phyloP scores from a whole-genome alignment of 1,140 invertebrate species.

The Aphaenogaster rudis region DNA sequence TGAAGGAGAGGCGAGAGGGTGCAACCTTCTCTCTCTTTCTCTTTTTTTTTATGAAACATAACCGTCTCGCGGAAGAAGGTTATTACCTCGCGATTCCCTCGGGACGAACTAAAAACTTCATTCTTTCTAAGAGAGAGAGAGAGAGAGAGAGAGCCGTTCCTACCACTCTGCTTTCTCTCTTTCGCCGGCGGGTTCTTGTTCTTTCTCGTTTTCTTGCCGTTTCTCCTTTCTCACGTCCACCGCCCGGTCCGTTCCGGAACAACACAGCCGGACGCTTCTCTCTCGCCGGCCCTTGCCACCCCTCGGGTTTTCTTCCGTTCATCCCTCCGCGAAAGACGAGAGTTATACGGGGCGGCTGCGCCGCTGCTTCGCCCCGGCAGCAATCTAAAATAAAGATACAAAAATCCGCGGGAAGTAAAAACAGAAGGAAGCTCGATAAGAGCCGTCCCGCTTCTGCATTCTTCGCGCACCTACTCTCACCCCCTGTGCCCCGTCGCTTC shows the following conservation, averaged over 20 bases:
- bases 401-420: constrained; percentile 69
- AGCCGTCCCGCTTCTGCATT: constrained; percentile 39
- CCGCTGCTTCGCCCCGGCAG: constrained; percentile 41
- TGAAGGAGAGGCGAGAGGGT: constrained; percentile 13
- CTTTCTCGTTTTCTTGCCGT: constrained; percentile 37
- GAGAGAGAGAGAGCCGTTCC: constrained; percentile 24
- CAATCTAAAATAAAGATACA: constrained; percentile 77
- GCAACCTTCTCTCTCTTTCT: constrained; percentile 40
- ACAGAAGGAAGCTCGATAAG: constrained; percentile 69
- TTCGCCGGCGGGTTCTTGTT: constrained; percentile 7
- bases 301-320: constrained; percentile 7
- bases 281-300: not conserved
- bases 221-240: constrained; percentile 41
- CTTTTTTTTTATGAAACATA: constrained; percentile 71
- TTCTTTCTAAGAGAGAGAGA: constrained; percentile 61
- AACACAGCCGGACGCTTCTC: constrained; percentile 20
- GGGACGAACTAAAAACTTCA: constrained; percentile 73
- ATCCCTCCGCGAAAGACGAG: constrained; percentile 49
- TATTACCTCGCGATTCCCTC: constrained; percentile 74
- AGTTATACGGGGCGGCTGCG: constrained; percentile 55
- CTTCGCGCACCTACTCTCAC: constrained; percentile 37
- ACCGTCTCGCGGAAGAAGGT: constrained; percentile 70
- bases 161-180: not conserved
- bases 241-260: constrained; percentile 8
- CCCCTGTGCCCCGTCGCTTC: not conserved